Evolutionary conservation across 2,113 vertebrate species (phyloP).

Genomic region (Sylvicapra grimmia): DNA sequence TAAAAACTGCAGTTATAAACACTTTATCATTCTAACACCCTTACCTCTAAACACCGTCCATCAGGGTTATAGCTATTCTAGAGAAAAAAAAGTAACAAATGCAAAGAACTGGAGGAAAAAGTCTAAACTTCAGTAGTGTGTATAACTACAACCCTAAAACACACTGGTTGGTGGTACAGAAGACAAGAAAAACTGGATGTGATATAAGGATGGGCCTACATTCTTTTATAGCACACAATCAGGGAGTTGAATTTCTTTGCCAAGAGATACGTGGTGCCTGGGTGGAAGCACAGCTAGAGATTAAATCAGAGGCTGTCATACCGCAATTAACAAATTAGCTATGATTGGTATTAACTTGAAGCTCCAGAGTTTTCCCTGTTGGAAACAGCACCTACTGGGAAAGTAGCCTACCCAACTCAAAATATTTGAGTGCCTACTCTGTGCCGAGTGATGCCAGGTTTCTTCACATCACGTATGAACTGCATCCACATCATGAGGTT

Average conservation of each 20-base stretch:
- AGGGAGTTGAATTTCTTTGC: background rate
- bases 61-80: background rate
- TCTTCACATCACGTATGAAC: background rate
- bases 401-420: background rate
- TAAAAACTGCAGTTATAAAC: background rate
- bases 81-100: background rate
- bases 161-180: background rate
- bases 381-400: background rate
- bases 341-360: background rate
- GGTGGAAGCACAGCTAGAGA: background rate
- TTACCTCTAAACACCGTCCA: background rate
- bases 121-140: background rate
- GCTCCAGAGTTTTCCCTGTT: background rate
- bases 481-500: background rate
- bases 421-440: background rate
- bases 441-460: background rate
- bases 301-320: background rate
- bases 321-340: rapidly evolving
- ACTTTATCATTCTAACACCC: background rate
- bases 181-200: background rate
- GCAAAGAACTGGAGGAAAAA: background rate
- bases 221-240: background rate
- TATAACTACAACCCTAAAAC: background rate
- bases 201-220: background rate
- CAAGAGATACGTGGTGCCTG: background rate